A percentile compares a stretch with the other conserved stretches of the same genome.
phyloP scores from a whole-genome alignment of 1,140 invertebrate genomes.

The Magallana gigas region DNA sequence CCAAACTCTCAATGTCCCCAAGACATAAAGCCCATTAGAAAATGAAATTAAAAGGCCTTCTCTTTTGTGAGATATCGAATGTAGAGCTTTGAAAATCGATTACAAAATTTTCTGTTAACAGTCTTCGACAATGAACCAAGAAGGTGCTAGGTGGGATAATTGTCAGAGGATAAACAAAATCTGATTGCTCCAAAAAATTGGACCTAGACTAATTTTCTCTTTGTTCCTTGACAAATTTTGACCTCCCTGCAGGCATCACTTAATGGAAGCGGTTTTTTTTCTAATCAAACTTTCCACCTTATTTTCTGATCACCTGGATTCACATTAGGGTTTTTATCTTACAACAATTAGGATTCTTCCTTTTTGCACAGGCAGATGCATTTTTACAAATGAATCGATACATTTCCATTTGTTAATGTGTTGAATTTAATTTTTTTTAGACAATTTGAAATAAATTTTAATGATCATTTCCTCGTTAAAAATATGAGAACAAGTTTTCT shows the following conservation, averaged over 20 bases:
- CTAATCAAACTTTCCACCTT: not conserved
- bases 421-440: too few relatives aligned
- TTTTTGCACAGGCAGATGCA: not conserved
- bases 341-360: too few relatives aligned
- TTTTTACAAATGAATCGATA: not conserved
- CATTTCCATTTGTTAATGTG: too few relatives aligned
- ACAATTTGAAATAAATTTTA: too few relatives aligned
- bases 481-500: too few relatives aligned
- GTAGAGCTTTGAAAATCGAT: constrained; percentile 12
- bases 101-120: not conserved
- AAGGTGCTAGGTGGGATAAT: not conserved
- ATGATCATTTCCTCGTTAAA: too few relatives aligned
- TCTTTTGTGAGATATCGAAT: constrained; percentile 18
- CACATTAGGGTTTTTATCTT: not conserved
- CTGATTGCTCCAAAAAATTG: not conserved
- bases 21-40: constrained; percentile 22
- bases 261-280: not conserved
- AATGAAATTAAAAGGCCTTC: constrained; percentile 22
- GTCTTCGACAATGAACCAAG: not conserved
- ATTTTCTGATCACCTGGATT: not conserved
- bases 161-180: not conserved
- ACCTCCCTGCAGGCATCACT: not conserved
- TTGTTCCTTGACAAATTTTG: not conserved
- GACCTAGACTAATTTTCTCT: constrained; percentile 9
- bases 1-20: constrained; percentile 9